Base-by-base conservation (phyloP, 64 coral and sea anemone genomes). In the Stichodactyla helianthus region DNA sequence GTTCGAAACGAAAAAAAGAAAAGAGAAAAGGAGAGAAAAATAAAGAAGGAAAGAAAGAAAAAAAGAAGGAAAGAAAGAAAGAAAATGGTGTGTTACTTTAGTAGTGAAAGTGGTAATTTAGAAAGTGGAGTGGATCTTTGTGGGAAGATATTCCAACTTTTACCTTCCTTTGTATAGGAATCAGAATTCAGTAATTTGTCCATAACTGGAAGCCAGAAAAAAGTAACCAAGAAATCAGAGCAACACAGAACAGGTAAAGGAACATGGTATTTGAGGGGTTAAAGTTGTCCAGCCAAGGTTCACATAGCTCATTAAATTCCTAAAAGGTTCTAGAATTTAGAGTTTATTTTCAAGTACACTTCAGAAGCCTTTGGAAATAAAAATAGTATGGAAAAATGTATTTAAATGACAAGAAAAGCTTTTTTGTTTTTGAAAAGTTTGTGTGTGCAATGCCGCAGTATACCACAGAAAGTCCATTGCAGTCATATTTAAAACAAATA, bases 201-300 rank as follows among this genome's bases (percentile, higher is more conserved):
- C 18, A 91, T 89, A 25, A 78, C 91, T 51, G 87, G 89, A 79
- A 89, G 93, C 28, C 84, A 85, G 64, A 84, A 77, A 53, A 85
- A 83, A 85, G 52, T 87, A 22, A 63, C 82, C 10, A 70, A 88
- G 77, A 94, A 71, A 91, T 84, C 80, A 82, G 55, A 62, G 55
- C 89, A 94, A 2, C 93, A 94, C 64, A 94, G 77, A 71, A 79
- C 81, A 85, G 91, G 93, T 94, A 91, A 91, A 85, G 52, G 51
- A 20, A 11, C 10, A 57, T 11, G n/a, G 65, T 71, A 71, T n/a
- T 18, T 16, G 6, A 63, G 5, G 35, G 20, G 15, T 63, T 44
- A 60, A 17, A 60, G 14, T 60, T 15, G 13, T 60, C 4, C 17
- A 14, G 14, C 14, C 59, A 18, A 60, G 18, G 18, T 17, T 17